phyloP scores from a whole-genome alignment of 2,797 vertebrate genomes.

The Pampus argenteus region DNA sequence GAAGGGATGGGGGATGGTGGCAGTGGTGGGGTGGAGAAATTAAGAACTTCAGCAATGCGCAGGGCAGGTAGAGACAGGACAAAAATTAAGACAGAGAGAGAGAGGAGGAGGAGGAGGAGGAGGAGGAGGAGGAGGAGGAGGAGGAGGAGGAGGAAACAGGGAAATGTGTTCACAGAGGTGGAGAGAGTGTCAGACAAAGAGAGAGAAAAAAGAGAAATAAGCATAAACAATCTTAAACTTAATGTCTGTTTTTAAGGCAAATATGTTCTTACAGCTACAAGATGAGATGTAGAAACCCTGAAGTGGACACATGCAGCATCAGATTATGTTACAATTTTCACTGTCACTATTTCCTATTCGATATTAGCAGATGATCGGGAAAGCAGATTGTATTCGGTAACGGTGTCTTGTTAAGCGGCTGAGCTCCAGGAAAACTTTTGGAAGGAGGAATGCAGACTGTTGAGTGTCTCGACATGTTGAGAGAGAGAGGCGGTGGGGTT shows the following conservation, averaged over 20 bases:
- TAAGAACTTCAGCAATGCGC: slow-evolving; percentile 77
- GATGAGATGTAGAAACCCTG: background rate
- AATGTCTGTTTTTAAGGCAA: background rate
- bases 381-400: slow-evolving; percentile 22
- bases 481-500: slow-evolving; percentile 28
- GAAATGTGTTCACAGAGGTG: slow-evolving; percentile 8
- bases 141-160: background rate
- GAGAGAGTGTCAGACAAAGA: slow-evolving; percentile 38
- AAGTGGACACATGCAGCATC: background rate
- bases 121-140: slow-evolving; percentile 23
- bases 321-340: background rate
- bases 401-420: slow-evolving; percentile 39
- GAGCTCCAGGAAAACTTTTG: slow-evolving; percentile 51
- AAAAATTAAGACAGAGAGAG: slow-evolving; percentile 30
- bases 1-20: background rate
- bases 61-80: slow-evolving; percentile 82
- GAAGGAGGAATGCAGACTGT: slow-evolving; percentile 69
- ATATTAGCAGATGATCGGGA: background rate
- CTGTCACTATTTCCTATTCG: background rate
- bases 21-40: slow-evolving; percentile 41
- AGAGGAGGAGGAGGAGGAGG: background rate
- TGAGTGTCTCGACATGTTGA: slow-evolving; percentile 68
- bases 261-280: background rate
- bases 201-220: slow-evolving; percentile 14
- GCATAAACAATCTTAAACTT: slow-evolving; percentile 9